phyloP scores from a whole-genome alignment of 2,797 vertebrate species.

The Loris lydekkerianus region DNA sequence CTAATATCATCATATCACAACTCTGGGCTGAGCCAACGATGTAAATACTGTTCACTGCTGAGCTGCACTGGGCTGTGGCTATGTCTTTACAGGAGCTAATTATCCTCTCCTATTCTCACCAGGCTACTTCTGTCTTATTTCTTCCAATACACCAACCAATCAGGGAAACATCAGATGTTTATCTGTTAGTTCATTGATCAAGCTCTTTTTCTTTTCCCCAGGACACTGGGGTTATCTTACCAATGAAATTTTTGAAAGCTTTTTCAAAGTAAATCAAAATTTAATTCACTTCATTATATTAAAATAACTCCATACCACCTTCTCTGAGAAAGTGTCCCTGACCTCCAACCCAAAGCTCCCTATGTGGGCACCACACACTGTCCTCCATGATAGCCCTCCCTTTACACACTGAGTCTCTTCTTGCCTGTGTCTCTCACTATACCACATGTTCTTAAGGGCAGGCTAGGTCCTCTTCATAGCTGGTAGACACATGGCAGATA shows the following conservation, averaged over 20 bases:
- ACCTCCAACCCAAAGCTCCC: too few relatives aligned
- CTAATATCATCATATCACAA: not conserved
- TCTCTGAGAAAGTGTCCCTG: not conserved
- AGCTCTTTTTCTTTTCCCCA: not conserved
- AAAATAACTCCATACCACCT: not conserved
- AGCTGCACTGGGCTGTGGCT: not conserved
- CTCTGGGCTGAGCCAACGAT: not conserved
- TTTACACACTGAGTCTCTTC: too few relatives aligned
- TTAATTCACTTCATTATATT: not conserved
- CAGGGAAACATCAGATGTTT: slow-evolving; percentile 7
- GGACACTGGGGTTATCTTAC: not conserved
- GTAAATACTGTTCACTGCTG: not conserved
- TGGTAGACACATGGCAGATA: not conserved
- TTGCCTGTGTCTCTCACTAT: not conserved
- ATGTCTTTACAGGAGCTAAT: slow-evolving; percentile 14
- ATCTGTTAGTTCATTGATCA: not conserved
- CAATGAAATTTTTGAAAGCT: slow-evolving; percentile 40
- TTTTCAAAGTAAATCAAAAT: slow-evolving; percentile 56
- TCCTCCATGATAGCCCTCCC: too few relatives aligned
- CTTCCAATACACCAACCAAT: not conserved
- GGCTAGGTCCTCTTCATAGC: not conserved
- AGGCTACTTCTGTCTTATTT: not conserved
- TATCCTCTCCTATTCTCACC: not conserved
- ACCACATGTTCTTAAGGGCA: not conserved
- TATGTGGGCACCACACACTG: not conserved